Conservation (phyloP, 92 coral and sea anemone genomes). For the Siderastrea radians region DNA sequence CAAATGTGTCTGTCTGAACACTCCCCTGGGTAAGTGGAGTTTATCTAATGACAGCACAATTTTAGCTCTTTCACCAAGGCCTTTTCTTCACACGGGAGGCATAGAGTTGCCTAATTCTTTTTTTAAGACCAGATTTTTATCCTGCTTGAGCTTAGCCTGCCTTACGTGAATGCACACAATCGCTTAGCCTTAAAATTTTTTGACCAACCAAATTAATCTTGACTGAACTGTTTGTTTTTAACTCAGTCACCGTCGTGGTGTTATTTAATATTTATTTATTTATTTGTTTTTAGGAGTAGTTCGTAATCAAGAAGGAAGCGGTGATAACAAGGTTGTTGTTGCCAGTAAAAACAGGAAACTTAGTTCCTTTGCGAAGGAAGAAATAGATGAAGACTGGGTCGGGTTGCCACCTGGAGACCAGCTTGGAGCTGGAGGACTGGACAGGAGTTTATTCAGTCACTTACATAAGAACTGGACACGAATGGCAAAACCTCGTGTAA, state of each 20-base stretch:
- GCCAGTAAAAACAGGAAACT: conserved; percentile 5
- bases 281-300: conserved; percentile 1
- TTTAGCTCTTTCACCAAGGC: too few species aligned
- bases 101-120: too few species aligned
- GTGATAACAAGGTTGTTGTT: not conserved
- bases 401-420: conserved; percentile 88
- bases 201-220: too few species aligned
- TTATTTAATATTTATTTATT: not conserved
- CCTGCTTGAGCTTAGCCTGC: too few species aligned
- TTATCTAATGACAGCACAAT: too few species aligned
- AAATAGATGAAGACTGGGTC: conserved; percentile 45
- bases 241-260: too few species aligned
- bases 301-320: not conserved
- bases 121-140: too few species aligned
- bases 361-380: conserved; percentile 7
- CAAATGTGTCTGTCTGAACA: conserved; percentile 79
- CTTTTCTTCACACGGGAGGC: too few species aligned
- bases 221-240: too few species aligned
- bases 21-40: conserved; percentile 77
- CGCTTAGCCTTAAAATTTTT: too few species aligned
- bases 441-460: conserved; percentile 74
- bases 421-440: conserved; percentile 88
- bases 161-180: too few species aligned
- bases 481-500: not conserved
- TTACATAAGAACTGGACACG: conserved; percentile 82